phyloP scores from a whole-genome alignment of 2,888 invertebrate species.

The Oeneis ivallda region DNA sequence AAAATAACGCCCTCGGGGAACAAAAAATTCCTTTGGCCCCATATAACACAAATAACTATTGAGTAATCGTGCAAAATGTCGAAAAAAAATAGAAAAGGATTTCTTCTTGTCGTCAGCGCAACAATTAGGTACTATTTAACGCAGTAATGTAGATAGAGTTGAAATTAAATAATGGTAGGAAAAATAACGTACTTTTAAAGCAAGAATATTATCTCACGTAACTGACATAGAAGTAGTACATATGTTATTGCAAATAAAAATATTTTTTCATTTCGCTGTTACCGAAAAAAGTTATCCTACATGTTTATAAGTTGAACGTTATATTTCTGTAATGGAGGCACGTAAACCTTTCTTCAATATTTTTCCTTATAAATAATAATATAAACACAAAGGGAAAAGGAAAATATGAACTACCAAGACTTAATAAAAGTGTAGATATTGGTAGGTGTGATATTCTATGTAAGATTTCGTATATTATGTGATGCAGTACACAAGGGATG shows the following conservation, averaged over 20 bases:
- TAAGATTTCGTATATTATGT: constrained; percentile 60
- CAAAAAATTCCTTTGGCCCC: too few relatives aligned
- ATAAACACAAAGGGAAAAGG: constrained; percentile 31
- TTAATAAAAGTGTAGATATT: constrained; percentile 44
- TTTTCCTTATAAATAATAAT: constrained; percentile 36
- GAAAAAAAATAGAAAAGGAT: too few relatives aligned
- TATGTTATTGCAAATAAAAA: not conserved
- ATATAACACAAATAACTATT: too few relatives aligned
- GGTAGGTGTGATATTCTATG: constrained; percentile 43
- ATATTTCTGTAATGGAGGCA: constrained; percentile 31
- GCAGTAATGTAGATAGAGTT: too few relatives aligned
- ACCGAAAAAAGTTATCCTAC: not conserved
- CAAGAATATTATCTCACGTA: too few relatives aligned
- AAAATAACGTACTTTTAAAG: too few relatives aligned
- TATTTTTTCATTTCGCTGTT: not conserved
- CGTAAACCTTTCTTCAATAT: constrained; percentile 37
- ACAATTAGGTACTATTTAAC: too few relatives aligned
- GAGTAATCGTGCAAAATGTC: too few relatives aligned
- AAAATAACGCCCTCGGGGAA: too few relatives aligned
- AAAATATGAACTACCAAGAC: constrained; percentile 39
- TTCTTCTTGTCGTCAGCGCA: too few relatives aligned
- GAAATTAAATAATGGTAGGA: too few relatives aligned
- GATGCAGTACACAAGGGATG: constrained; percentile 74
- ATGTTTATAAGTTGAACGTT: not conserved
- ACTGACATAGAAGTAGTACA: too few relatives aligned